These are phyloP conservation scores for Eupithecia insigniata DNA, from an alignment of 2,888 invertebrate genomes.

Conservation along the genomic window DNA sequence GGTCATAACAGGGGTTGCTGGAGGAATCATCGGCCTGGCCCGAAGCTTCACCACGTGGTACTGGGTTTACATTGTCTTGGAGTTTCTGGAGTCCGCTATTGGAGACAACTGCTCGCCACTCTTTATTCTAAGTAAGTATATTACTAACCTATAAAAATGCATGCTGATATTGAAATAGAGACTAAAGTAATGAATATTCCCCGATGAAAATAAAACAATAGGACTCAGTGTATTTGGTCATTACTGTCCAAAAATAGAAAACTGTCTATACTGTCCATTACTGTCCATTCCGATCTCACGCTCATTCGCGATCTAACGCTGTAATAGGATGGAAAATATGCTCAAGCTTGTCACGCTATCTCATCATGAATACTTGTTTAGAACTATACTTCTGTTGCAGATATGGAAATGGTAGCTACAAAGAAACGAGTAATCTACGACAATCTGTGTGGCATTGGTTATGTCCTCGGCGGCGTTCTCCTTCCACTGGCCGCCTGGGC, in stretches of 20 bases:
- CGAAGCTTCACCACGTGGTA: constrained; percentile 66
- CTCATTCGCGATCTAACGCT: too few relatives aligned
- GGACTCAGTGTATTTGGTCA: not conserved
- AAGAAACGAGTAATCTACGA: constrained; percentile 64
- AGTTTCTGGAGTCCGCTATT: constrained; percentile 68
- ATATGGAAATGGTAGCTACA: constrained; percentile 67
- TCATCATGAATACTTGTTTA: not conserved
- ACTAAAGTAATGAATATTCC: not conserved
- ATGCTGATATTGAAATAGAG: not conserved
- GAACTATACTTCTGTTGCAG: constrained; percentile 46
- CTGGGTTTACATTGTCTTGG: constrained; percentile 68
- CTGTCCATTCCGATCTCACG: not conserved
- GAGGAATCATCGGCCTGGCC: constrained; percentile 63
- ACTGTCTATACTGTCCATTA: too few relatives aligned
- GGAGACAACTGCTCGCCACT: constrained; percentile 71
- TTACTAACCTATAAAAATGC: not conserved
- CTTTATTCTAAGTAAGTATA: constrained; percentile 61
- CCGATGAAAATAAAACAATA: not conserved
- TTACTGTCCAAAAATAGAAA: too few relatives aligned
- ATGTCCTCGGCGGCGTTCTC: constrained; percentile 55
- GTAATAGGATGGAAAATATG: not conserved
- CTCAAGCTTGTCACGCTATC: not conserved
- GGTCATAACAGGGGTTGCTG: constrained; percentile 63
- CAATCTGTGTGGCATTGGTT: constrained; percentile 59
- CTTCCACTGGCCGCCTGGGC: constrained; percentile 61